Evolutionary conservation across 2,113 vertebrate species (phyloP).

Genomic region (Hemiscyllium ocellatum): DNA sequence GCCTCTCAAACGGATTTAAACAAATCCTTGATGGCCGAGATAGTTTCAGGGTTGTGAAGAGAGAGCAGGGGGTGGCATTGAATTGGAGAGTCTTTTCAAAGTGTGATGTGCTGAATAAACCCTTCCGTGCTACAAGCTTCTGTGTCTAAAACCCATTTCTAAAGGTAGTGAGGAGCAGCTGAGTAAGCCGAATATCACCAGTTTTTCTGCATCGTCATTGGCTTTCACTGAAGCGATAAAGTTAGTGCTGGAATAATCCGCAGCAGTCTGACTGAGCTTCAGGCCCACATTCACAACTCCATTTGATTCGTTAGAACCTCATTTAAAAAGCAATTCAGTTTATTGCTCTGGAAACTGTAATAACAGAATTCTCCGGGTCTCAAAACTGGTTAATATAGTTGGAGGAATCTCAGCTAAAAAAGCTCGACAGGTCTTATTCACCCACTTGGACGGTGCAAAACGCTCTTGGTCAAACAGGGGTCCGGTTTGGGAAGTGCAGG

Average conservation of each 20-base stretch:
- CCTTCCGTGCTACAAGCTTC: neutral
- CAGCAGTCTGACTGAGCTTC: neutral
- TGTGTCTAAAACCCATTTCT: neutral
- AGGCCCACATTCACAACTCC: neutral
- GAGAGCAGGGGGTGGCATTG: neutral
- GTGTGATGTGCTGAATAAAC: neutral
- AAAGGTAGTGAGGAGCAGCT: neutral
- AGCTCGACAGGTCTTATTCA: neutral
- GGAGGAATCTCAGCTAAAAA: neutral
- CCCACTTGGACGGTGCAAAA: neutral
- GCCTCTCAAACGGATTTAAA: neutral
- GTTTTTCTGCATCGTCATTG: neutral
- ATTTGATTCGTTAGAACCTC: neutral
- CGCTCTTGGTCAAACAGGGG: neutral
- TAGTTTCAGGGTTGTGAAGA: neutral
- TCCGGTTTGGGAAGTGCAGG: too few species aligned
- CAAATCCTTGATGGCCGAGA: neutral
- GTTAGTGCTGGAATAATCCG: neutral
- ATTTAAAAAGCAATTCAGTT: neutral
- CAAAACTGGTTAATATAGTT: neutral
- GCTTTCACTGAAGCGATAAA: neutral
- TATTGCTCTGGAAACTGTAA: neutral
- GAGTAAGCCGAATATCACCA: neutral
- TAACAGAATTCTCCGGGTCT: neutral
- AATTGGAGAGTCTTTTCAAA: neutral